Evolutionary conservation across 2,113 vertebrate species (phyloP).

Genomic region (Melospiza georgiana): DNA sequence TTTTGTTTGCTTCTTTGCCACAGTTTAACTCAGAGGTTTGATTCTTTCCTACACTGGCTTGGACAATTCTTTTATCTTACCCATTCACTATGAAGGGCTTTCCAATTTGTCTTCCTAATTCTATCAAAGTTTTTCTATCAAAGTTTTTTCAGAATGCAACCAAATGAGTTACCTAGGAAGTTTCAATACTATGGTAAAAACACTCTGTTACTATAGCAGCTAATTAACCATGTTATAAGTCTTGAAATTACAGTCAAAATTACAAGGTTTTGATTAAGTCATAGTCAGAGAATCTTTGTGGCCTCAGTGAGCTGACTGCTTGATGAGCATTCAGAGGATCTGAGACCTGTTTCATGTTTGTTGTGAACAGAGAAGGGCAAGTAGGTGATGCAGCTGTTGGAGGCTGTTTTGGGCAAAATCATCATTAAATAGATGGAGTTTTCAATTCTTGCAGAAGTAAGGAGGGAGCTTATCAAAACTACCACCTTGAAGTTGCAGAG

Average conservation of each 20-base stretch:
- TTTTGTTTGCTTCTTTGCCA: constrained; percentile 16
- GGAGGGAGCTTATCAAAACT: not conserved
- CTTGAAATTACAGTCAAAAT: not conserved
- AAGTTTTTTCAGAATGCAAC: not conserved
- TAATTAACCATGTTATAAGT: not conserved
- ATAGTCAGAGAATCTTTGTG: not conserved
- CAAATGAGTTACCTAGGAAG: not conserved
- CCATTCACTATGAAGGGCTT: constrained; percentile 6
- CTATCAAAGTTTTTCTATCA: not conserved
- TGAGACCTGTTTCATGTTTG: not conserved
- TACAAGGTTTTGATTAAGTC: not conserved
- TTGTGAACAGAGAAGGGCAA: not conserved
- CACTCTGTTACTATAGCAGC: not conserved
- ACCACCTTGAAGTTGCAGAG: not conserved
- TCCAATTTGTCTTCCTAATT: constrained; percentile 41
- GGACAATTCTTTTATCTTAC: not conserved
- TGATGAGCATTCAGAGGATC: not conserved
- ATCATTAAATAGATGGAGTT: not conserved
- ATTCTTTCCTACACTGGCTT: not conserved
- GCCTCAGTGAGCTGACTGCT: not conserved
- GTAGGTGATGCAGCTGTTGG: not conserved
- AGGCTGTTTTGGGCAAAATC: not conserved
- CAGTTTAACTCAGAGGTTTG: not conserved
- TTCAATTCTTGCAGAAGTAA: not conserved
- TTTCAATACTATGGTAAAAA: not conserved